These are phyloP conservation scores for Phalangium opilio DNA, from an alignment of 2,888 invertebrate genomes.

Conservation along the genomic window DNA sequence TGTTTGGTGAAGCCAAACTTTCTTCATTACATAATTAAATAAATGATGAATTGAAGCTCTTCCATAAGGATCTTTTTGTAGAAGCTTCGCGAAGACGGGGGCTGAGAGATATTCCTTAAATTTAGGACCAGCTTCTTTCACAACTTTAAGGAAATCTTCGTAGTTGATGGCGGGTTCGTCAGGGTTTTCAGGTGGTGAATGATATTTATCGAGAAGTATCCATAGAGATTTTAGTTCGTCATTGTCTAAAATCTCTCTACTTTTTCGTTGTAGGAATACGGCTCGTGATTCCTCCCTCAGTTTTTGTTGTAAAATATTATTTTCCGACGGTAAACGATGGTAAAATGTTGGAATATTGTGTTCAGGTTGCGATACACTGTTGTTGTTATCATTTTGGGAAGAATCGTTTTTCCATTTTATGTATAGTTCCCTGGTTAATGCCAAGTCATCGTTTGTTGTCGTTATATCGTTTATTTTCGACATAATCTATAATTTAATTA, in stretches of 20 bases:
- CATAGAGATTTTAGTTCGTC: constrained; percentile 65
- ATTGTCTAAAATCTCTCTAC: constrained; percentile 66
- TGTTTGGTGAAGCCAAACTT: constrained; percentile 89
- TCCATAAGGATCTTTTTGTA: constrained; percentile 70
- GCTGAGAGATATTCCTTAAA: constrained; percentile 63
- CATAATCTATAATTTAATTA: too few species aligned
- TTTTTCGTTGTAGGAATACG: constrained; percentile 67
- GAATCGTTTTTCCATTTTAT: too few species aligned
- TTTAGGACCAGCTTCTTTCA: constrained; percentile 54
- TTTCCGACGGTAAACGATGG: constrained; percentile 46
- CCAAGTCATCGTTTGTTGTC: too few species aligned
- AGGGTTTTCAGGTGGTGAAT: constrained; percentile 51
- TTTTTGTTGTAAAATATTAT: constrained; percentile 60
- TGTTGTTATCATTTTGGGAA: too few species aligned
- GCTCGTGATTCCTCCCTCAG: constrained; percentile 76
- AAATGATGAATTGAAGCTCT: constrained; percentile 72
- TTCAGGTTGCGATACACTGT: too few species aligned
- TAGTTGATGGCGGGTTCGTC: constrained; percentile 76
- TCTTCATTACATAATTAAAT: constrained; percentile 88
- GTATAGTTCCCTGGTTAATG: too few species aligned
- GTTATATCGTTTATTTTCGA: too few species aligned
- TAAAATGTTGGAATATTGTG: too few species aligned
- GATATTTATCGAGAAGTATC: constrained; percentile 64
- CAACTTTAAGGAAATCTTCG: constrained; percentile 64
- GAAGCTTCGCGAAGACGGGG: constrained; percentile 69